phyloP scores from a whole-genome alignment of 2,113 vertebrate species.

The Poeciliopsis prolifica region DNA sequence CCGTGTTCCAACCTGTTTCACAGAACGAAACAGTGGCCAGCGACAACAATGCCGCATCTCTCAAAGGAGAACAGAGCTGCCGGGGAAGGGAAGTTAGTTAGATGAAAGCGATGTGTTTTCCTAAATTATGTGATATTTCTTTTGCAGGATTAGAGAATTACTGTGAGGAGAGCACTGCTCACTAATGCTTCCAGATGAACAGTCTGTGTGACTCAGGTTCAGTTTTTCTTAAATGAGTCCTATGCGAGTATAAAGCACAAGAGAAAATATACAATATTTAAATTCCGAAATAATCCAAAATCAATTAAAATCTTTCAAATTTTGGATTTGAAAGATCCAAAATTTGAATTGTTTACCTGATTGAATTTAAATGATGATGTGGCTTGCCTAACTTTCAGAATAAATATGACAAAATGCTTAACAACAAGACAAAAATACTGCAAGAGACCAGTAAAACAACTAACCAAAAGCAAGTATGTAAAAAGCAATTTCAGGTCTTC shows the following conservation, averaged over 20 bases:
- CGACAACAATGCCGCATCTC: slow-evolving; percentile 9
- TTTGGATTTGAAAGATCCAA: too few relatives aligned
- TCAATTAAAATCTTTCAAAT: slow-evolving; percentile 4
- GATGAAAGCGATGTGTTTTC: slow-evolving; percentile 33
- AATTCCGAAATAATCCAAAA: not conserved
- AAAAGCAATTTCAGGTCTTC: not conserved
- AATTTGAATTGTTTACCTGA: too few relatives aligned
- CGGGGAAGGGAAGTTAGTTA: slow-evolving; percentile 6
- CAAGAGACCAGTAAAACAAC: not conserved
- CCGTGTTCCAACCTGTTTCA: slow-evolving; percentile 29
- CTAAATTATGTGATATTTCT: slow-evolving; percentile 5
- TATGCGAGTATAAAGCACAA: not conserved
- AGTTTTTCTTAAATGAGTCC: slow-evolving; percentile 5
- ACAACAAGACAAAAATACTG: not conserved
- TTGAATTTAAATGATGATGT: too few relatives aligned
- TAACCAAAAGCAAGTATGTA: not conserved
- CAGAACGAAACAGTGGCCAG: slow-evolving; percentile 21
- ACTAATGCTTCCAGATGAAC: slow-evolving; percentile 4
- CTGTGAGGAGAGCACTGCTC: not conserved
- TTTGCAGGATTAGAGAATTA: slow-evolving; percentile 10
- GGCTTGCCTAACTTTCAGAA: not conserved
- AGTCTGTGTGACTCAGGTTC: not conserved
- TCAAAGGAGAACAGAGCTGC: slow-evolving; percentile 34
- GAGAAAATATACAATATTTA: not conserved
- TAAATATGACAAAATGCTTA: not conserved